Base-by-base conservation (phyloP, 2,797 vertebrate species). In the Enteromius anoplus region DNA sequence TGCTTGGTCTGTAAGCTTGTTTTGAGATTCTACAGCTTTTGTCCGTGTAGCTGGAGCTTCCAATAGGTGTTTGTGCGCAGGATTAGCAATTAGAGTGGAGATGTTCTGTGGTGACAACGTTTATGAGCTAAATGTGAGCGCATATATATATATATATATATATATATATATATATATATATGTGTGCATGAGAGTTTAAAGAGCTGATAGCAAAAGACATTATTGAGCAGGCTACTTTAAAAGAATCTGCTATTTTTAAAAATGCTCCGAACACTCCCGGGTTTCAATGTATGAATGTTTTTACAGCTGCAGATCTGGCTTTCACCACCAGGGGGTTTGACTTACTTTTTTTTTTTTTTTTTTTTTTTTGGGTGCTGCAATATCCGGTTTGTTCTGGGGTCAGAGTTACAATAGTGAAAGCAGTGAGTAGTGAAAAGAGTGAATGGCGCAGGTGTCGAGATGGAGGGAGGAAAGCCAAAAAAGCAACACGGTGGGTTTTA, bases 81-180 rank as follows among this genome's bases (percentile, higher is more conserved):
- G 82, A 90, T 94, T 93, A 93, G 93, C 90, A 90, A 86, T 92
- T 92, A 91, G 88, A 78, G 40, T 77, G 34, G 15, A 55, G 90
- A 91, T 69, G 53, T 1, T 73, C 85, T 87, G 77, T 88, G 85
- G 87, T 89, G 90, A 91, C 91, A 88, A 88, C 72, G 91, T 90
- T 92, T 92, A 92, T 42, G 58, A 86, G 91, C 89, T 15, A 12
- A 23, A 23, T 58, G 91, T 86, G 88, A 85, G 76, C 32, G 32
- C 26, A 26, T 26, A 26, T 26, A 26, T 26, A 26, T 26, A 26
- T 26, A 26, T 26, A 26, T 26, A 26, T 26, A 26, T 26, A 26
- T 26, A 26, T 26, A 26, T 26, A 26, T 26, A 26, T 26, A 26
- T 26, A 26, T 26, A 26, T 26, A 26, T 26, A 26, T 26, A 26